Evolutionary conservation across 2,113 vertebrate species (phyloP).

Genomic region (Istiophorus platypterus): DNA sequence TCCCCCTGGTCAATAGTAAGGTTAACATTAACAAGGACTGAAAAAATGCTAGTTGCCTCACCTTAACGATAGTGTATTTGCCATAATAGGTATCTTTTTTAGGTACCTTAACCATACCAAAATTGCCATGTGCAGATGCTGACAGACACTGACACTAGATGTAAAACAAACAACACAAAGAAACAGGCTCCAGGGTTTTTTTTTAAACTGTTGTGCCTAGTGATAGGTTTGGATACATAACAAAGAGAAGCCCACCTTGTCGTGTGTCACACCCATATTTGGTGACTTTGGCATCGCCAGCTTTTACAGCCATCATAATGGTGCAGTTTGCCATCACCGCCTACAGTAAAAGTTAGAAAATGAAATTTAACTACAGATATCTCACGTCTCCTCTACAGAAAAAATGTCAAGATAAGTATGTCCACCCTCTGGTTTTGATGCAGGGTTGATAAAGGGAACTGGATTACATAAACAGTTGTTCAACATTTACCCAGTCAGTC

Average conservation of each 20-base stretch:
- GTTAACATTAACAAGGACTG: too few relatives aligned
- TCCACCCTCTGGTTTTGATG: background rate
- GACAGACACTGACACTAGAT: background rate
- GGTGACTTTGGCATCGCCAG: background rate
- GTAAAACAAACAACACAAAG: background rate
- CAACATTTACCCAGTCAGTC: background rate
- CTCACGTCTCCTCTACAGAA: background rate
- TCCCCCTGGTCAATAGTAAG: too few relatives aligned
- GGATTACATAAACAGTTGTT: background rate
- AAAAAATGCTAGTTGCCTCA: too few relatives aligned
- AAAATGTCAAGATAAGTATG: background rate
- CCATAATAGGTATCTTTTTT: too few relatives aligned
- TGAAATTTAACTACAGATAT: background rate
- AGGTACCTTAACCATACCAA: too few relatives aligned
- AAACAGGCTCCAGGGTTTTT: background rate
- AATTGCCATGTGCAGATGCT: too few relatives aligned
- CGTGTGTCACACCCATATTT: conserved; percentile 24
- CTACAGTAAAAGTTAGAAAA: conserved; percentile 45
- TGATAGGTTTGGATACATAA: background rate
- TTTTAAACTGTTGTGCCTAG: too few relatives aligned
- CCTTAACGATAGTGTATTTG: background rate
- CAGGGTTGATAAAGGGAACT: background rate
- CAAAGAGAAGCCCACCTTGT: conserved; percentile 23
- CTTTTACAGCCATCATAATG: conserved; percentile 42
- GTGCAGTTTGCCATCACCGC: conserved; percentile 68